phyloP scores from a whole-genome alignment of 2,797 vertebrate species.

The Sebastes cheni region DNA sequence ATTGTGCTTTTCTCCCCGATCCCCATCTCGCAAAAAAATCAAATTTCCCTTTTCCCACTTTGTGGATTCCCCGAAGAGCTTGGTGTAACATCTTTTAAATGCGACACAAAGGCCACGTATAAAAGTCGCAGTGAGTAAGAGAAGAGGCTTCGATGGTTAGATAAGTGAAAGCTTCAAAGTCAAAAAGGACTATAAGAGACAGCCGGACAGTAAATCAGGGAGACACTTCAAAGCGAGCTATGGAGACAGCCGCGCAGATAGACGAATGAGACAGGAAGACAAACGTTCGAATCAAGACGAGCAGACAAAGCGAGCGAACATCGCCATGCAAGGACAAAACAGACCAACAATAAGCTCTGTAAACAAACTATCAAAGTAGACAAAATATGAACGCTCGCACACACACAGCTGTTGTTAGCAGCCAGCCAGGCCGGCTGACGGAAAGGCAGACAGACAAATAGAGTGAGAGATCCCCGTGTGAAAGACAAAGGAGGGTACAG shows the following conservation, averaged over 20 bases:
- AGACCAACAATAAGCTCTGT: conserved; percentile 47
- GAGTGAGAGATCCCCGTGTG: conserved; percentile 70
- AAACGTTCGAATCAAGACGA: conserved; percentile 33
- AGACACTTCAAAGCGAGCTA: conserved; percentile 68
- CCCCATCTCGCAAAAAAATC: conserved; percentile 74
- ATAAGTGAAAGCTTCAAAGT: conserved; percentile 68
- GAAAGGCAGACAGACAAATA: conserved; percentile 67
- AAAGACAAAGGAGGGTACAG: conserved; percentile 80
- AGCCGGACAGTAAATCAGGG: conserved; percentile 69
- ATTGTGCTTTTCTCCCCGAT: conserved; percentile 69
- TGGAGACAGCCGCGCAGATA: conserved; percentile 45
- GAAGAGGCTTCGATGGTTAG: conserved; percentile 51
- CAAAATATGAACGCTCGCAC: conserved; percentile 40
- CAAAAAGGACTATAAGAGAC: conserved; percentile 63
- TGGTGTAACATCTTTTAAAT: conserved; percentile 57
- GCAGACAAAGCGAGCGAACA: conserved; percentile 59
- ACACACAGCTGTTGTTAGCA: conserved; percentile 63
- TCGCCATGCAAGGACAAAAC: conserved; percentile 36
- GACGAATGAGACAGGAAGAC: conserved; percentile 40
- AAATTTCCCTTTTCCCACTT: conserved; percentile 77
- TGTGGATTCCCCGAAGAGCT: conserved; percentile 61
- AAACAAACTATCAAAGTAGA: conserved; percentile 57
- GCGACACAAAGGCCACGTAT: conserved; percentile 49
- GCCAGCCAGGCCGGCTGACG: conserved; percentile 62
- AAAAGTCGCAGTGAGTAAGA: conserved; percentile 57